Evolutionary conservation across 2,888 invertebrate species (phyloP).

Genomic region (Drosophila peninsularis): DNA sequence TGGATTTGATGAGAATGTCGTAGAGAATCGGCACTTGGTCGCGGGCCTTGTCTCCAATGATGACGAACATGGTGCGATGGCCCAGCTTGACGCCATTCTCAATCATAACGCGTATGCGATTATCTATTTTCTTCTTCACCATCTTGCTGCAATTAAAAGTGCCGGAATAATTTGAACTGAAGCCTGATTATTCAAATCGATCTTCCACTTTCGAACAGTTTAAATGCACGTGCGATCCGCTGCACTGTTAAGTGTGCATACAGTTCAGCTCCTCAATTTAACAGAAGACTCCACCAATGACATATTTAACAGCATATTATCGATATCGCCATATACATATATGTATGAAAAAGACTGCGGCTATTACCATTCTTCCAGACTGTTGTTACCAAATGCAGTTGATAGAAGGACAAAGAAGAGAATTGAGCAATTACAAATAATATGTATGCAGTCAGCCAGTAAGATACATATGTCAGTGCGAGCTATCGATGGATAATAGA

Average conservation of each 20-base stretch:
- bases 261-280: neutral
- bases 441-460: too few relatives aligned
- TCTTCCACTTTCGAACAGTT: constrained; percentile 10
- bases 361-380: neutral
- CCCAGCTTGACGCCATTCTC: constrained; percentile 97
- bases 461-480: neutral
- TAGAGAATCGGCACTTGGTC: constrained; percentile 99
- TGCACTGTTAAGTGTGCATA: neutral
- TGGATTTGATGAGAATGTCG: constrained; percentile 98
- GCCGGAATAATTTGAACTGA: neutral
- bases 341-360: neutral
- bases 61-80: constrained; percentile 96
- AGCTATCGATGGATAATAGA: constrained; percentile 7
- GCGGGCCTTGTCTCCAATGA: constrained; percentile 97
- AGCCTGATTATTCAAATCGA: neutral
- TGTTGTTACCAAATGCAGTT: neutral
- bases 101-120: constrained; percentile 96
- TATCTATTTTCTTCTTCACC: constrained; percentile 98
- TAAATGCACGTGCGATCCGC: constrained; percentile 40
- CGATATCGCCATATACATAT: neutral
- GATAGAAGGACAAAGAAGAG: neutral
- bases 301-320: neutral
- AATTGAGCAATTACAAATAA: neutral
- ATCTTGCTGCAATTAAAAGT: constrained; percentile 85
- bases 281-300: neutral